Base-by-base conservation (phyloP, 2,113 vertebrate genomes). In the Paralichthys olivaceus region DNA sequence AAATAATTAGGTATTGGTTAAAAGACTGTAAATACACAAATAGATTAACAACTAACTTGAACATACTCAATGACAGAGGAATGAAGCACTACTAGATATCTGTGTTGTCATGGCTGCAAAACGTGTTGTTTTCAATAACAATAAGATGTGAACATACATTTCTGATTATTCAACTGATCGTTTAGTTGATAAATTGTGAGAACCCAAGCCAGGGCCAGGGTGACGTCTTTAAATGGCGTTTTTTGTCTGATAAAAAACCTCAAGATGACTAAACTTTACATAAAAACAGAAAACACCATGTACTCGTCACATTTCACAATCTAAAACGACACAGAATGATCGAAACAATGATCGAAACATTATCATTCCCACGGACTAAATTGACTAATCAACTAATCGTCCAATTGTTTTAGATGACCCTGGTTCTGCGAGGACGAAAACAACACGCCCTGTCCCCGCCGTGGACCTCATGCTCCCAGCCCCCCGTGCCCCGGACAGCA, bases 401-500 rank as follows among this genome's bases (percentile, higher is more conserved):
- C 14, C 0, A 37, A 19, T 40, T 22, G 32, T 47, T 0, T 23
- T 40, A 4, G 3, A 25, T 7, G 22, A 37, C 3, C 1, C 4
- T 14, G 0, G 20, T 20, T 15, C 4, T 47, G n/a, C 14, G 32
- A 6, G 15, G 5, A 23, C 19, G n/a, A 22, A 56, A 64, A 25
- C 61, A 69, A 81, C 59, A 15, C 15, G 57, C 28, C 25, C 53
- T 43, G 45, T 54, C 68, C 54, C 84, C 53, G 40, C 29, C 59
- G 17, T 37, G 79, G 34, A 75, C 61, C 47, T 45, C 49, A 62
- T 68, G 65, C 29, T 68, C 78, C 87, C 84, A 64, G 72, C 68
- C 82, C 77, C 65, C 87, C 19, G 57, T 59, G 57, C 7, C 89
- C 26, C 20, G 40, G 15, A 68, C 54, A 91, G 93, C 92, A 91